Conservation (phyloP, 1,140 invertebrate genomes). For the Neelides sp. region DNA sequence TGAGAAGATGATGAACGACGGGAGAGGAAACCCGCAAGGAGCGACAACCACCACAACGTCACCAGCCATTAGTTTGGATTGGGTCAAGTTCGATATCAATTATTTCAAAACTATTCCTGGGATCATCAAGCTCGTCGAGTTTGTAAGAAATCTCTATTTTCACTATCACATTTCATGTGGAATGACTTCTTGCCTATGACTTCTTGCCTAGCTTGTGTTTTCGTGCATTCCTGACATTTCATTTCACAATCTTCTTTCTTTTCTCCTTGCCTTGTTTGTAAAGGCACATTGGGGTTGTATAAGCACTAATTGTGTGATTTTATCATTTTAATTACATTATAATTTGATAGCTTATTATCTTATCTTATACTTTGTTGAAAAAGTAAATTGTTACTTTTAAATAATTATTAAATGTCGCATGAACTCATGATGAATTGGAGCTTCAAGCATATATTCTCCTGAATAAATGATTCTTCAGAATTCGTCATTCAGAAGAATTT, state of each 20-base stretch:
- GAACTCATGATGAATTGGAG: too few relatives aligned
- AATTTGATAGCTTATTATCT: too few relatives aligned
- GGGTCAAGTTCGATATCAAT: constrained; percentile 37
- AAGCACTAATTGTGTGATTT: neutral
- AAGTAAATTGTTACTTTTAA: too few relatives aligned
- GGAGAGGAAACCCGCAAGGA: too few relatives aligned
- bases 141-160: constrained; percentile 35
- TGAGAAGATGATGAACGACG: too few relatives aligned
- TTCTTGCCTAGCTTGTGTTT: neutral
- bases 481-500: too few relatives aligned
- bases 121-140: constrained; percentile 41
- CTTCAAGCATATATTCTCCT: too few relatives aligned
- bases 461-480: too few relatives aligned
- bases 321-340: neutral
- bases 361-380: too few relatives aligned
- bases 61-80: constrained; percentile 32
- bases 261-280: neutral
- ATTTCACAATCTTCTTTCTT: neutral
- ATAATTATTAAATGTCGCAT: too few relatives aligned
- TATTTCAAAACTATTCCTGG: constrained; percentile 43
- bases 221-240: neutral
- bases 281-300: neutral
- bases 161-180: neutral
- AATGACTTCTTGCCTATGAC: neutral
- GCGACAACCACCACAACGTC: constrained; percentile 16